These are phyloP conservation scores for Aspidiotus destructor DNA, from an alignment of 2,888 invertebrate species.

Conservation along the genomic window DNA sequence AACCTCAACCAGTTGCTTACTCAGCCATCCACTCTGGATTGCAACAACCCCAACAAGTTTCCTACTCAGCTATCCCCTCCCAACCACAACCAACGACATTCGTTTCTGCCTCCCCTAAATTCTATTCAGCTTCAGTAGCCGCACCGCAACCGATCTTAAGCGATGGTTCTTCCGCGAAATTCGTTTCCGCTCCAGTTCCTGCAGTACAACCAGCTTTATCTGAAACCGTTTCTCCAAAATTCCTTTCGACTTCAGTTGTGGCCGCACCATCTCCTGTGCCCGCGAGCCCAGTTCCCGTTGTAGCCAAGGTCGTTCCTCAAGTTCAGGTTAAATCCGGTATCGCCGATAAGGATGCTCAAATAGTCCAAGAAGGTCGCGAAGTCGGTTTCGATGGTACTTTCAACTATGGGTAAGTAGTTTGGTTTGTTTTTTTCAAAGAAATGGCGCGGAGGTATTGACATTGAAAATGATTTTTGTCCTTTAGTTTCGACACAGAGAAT, in stretches of 20 bases:
- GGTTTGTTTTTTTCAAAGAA: neutral
- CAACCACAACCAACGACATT: too few relatives aligned
- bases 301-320: constrained; percentile 3
- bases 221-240: neutral
- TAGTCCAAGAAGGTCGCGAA: constrained; percentile 44
- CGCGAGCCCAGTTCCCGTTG: constrained; percentile 5
- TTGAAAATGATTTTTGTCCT: constrained; percentile 24
- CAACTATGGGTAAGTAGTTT: constrained; percentile 46
- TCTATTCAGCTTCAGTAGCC: too few relatives aligned
- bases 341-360: constrained; percentile 34
- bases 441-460: neutral
- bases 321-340: constrained; percentile 2
- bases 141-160: too few relatives aligned
- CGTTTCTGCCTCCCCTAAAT: too few relatives aligned
- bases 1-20: too few relatives aligned
- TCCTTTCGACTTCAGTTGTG: neutral
- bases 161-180: neutral
- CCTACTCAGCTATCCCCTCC: too few relatives aligned
- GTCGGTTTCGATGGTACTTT: constrained; percentile 49
- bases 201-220: neutral
- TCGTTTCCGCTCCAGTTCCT: neutral
- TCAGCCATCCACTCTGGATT: too few relatives aligned
- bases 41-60: too few relatives aligned
- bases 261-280: constrained; percentile 3
- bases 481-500: constrained; percentile 47